Percentiles rank a stretch among this genome's conserved stretches.
Conservation (phyloP, 2,797 vertebrate genomes). For the Synaphobranchus kaupii region DNA sequence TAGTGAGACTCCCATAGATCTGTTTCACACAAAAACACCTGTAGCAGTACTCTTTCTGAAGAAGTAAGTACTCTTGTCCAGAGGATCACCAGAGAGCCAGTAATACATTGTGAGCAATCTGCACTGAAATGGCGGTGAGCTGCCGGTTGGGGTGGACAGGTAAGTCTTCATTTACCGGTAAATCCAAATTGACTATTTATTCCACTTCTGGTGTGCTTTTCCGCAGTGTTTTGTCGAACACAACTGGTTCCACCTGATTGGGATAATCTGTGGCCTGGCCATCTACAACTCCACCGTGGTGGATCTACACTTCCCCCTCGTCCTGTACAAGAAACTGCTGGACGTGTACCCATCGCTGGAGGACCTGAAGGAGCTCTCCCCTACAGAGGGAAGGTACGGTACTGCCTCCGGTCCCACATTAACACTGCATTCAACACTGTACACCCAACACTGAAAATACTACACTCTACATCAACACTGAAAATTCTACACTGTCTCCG, state of each 20-base stretch:
- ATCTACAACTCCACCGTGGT: constrained; percentile 98
- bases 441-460: background rate
- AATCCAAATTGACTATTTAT: no score
- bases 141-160: background rate
- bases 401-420: background rate
- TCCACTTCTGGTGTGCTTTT: constrained; percentile 5
- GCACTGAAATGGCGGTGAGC: no score
- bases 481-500: background rate
- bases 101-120: background rate
- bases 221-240: constrained; percentile 96
- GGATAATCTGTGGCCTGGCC: constrained; percentile 93
- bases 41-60: background rate
- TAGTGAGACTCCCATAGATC: background rate
- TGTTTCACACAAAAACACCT: background rate
- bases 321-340: constrained; percentile 94
- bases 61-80: background rate
- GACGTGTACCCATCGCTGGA: constrained; percentile 82
- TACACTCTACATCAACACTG: background rate
- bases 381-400: constrained; percentile 90
- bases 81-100: background rate
- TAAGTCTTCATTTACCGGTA: background rate
- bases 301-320: constrained; percentile 93
- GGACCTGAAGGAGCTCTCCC: constrained; percentile 93
- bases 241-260: constrained; percentile 97
- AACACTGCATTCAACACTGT: background rate